Evolutionary conservation across 2,888 invertebrate genomes (phyloP).

Genomic region (Coecobrya sp.): DNA sequence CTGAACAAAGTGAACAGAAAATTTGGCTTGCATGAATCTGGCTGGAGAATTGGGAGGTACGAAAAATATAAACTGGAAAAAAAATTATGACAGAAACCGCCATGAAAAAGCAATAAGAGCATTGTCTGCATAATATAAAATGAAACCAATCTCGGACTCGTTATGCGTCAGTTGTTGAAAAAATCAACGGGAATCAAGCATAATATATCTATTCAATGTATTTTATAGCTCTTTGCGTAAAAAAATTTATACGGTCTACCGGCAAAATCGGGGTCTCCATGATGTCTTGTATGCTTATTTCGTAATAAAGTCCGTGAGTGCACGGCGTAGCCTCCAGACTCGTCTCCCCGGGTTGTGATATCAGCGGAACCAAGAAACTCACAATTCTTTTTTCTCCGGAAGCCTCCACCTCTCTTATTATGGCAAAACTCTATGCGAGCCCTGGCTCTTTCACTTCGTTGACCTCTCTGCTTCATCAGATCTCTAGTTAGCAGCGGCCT

Average conservation of each 20-base stretch:
- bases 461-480: conserved; percentile 85
- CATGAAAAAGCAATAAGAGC: not conserved
- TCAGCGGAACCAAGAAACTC: conserved; percentile 79
- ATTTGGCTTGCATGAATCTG: not conserved
- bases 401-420: conserved; percentile 76
- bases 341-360: conserved; percentile 70
- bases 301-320: conserved; percentile 72
- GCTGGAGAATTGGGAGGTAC: not conserved
- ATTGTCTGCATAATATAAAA: not conserved
- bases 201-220: not conserved
- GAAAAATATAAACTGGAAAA: not conserved
- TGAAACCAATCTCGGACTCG: not conserved
- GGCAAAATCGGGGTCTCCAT: conserved; percentile 79
- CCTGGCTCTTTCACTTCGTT: conserved; percentile 84
- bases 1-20: not conserved
- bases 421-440: conserved; percentile 85
- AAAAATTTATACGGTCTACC: conserved; percentile 60
- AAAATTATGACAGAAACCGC: not conserved
- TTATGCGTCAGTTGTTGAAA: conserved; percentile 42
- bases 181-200: conserved; percentile 41
- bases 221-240: not conserved
- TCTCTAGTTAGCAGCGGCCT: not conserved
- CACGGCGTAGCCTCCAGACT: conserved; percentile 70
- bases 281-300: conserved; percentile 71
- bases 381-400: conserved; percentile 68